A percentile compares a stretch with the other conserved stretches of the same genome.
These are phyloP conservation scores for Drosophila setosimentum DNA, from an alignment of 2,888 invertebrate species.

Conservation along the genomic window DNA sequence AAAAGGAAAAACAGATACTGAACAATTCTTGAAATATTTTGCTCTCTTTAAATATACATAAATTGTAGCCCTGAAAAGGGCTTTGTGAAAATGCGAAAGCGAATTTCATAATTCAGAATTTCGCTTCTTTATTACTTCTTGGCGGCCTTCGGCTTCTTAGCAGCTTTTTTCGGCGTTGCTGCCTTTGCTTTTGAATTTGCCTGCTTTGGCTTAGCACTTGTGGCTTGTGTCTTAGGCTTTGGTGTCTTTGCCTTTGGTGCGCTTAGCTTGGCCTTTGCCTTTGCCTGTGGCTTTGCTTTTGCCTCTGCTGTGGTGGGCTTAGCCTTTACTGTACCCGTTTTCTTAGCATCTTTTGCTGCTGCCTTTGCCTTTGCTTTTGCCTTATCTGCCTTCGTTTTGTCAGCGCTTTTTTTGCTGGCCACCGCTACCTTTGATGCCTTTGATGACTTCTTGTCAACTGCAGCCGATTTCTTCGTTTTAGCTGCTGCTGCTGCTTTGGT, in stretches of 20 bases:
- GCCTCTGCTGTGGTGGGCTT: conserved; percentile 41
- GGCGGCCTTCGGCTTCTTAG: conserved; percentile 45
- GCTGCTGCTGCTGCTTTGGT: conserved; percentile 14
- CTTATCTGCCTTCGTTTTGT: conserved; percentile 44
- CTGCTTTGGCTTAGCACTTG: conserved; percentile 44
- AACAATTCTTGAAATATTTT: too few relatives aligned
- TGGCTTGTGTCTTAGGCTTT: conserved; percentile 34
- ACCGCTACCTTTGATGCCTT: conserved; percentile 23
- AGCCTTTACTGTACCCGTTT: conserved; percentile 46
- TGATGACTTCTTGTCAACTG: conserved; percentile 37
- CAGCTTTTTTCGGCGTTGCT: conserved; percentile 40
- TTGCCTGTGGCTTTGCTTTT: too few relatives aligned
- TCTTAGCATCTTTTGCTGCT: conserved; percentile 45
- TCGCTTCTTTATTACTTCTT: conserved; percentile 41
- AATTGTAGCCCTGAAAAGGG: too few relatives aligned
- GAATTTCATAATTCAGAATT: too few relatives aligned
- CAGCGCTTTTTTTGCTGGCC: conserved; percentile 36
- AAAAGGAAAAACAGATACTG: too few relatives aligned
- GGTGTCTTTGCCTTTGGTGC: conserved; percentile 36
- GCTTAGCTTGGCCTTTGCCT: conserved; percentile 37
- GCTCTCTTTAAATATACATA: too few relatives aligned
- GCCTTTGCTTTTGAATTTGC: conserved; percentile 37
- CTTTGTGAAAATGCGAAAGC: too few relatives aligned
- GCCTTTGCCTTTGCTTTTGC: conserved; percentile 33
- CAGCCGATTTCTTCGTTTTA: conserved; percentile 25